Conservation (phyloP, 1,140 invertebrate species). For the Dendrolimus kikuchii region DNA sequence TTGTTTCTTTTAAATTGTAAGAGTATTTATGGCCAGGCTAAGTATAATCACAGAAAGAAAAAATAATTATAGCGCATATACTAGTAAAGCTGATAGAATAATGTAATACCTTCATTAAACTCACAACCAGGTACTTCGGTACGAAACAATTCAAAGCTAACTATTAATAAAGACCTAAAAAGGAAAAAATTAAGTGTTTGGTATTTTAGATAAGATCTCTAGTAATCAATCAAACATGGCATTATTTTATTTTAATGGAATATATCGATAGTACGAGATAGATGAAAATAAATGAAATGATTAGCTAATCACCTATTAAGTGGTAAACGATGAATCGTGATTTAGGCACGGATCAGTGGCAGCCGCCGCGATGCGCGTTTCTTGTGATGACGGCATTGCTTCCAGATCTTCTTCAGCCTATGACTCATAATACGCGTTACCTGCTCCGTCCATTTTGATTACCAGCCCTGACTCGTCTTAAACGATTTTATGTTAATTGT, state of each 20-base stretch:
- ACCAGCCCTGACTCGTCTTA: constrained; percentile 32
- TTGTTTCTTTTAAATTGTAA: no score
- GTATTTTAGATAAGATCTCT: no score
- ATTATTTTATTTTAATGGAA: constrained; percentile 1
- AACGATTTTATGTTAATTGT: not conserved
- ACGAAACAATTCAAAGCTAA: no score
- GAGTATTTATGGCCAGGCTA: no score
- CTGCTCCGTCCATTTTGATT: constrained; percentile 62
- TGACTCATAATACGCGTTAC: constrained; percentile 52
- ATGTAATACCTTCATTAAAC: no score
- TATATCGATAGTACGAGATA: no score
- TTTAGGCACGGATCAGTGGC: constrained; percentile 8
- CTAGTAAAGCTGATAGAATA: no score
- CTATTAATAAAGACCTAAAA: no score
- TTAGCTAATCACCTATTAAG: constrained; percentile 18
- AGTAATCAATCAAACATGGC: constrained; percentile 16
- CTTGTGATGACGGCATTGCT: constrained; percentile 52
- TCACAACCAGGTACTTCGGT: no score
- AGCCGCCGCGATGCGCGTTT: constrained; percentile 4
- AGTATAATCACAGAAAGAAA: no score
- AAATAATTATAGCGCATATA: no score
- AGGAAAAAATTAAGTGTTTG: not conserved
- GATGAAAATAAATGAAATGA: constrained; percentile 7
- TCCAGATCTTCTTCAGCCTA: constrained; percentile 57
- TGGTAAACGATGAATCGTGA: constrained; percentile 21